A percentile compares a stretch with the other conserved stretches of the same genome.
These are phyloP conservation scores for Tamias sibiricus DNA, from an alignment of 2,113 vertebrate species.

Conservation along the genomic window DNA sequence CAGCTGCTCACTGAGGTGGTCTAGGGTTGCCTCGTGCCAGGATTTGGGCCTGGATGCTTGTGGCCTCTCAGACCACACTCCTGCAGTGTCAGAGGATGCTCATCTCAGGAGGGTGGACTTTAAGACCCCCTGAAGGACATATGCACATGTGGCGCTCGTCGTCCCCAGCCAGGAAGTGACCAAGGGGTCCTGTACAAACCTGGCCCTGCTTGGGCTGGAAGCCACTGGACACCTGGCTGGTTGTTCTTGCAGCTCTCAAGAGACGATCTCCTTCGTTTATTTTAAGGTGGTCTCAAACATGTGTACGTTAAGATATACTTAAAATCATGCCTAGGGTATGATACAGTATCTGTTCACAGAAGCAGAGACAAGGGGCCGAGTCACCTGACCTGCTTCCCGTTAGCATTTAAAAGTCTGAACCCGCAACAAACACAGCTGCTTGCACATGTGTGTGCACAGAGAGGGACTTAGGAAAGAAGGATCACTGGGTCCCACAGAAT, in stretches of 20 bases:
- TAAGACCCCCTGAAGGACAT: background rate
- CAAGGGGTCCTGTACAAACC: background rate
- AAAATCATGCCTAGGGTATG: constrained; percentile 35
- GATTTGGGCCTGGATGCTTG: background rate
- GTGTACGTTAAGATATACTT: constrained; percentile 36
- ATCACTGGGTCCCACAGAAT: background rate
- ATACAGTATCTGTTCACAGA: constrained; percentile 60
- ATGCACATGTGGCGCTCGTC: background rate
- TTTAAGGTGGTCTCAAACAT: constrained; percentile 62
- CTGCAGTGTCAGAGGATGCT: background rate
- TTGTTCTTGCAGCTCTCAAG: background rate
- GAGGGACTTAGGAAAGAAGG: background rate
- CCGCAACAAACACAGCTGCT: background rate
- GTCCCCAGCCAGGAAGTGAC: background rate
- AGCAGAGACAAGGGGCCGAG: constrained; percentile 3
- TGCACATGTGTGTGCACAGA: background rate
- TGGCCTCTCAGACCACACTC: too few relatives aligned
- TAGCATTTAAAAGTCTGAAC: constrained; percentile 52
- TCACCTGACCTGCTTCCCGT: background rate
- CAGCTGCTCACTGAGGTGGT: constrained; percentile 2
- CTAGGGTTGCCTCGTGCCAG: background rate
- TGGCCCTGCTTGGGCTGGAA: background rate
- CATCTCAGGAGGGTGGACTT: background rate
- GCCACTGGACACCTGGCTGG: background rate
- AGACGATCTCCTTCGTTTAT: background rate